Base-by-base conservation (phyloP, 2,888 invertebrate genomes). In the Pterostichus niger region DNA sequence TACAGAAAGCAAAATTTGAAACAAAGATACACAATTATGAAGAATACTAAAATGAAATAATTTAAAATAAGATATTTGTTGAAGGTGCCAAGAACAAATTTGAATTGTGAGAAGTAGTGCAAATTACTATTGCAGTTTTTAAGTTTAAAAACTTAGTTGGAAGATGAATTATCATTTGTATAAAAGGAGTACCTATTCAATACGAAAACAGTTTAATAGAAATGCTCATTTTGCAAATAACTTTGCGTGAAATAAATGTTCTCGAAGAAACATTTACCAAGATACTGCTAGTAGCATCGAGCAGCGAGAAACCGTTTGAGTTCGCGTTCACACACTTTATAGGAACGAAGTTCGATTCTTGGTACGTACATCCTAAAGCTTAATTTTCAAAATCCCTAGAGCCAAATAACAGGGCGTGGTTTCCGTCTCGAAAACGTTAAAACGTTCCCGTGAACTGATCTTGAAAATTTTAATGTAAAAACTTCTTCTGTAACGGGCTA, bases 381-480 rank as follows among this genome's bases (percentile, higher is more conserved):
- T 82, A 71, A 82, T 82, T 82, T 73, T 56, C 73, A 56, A 82
- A 82, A 73, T 82, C 82, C 82, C 82, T 73, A 56, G 73, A 73
- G 82, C 82, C 82, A 56, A 73, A 82, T 82, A 82, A 82, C 56
- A 59, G 82, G 73, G 73, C 73, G 82, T 73, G 71, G 73, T 59
- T 54, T 80, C 61, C 52, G 56, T 56, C 46, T 80, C 52, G 59
- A 78, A 78, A 68, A 68, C 31, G 82, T 82, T 52, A 13, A 61
- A 49, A 52, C 49, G 59, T 79, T 56, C 56, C 46, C 56, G 82
- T 59, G 82, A 82, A 82, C 56, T 82, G 82, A 82, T 82, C 82
- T 82, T 82, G 82, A 82, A 82, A 82, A 82, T 82, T 75, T 82
- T 82, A 82, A 82, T 82, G 82, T 82, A 82, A 82, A 82, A 82